These are phyloP conservation scores for Poecilia gillii DNA, from an alignment of 2,797 vertebrate species.

Conservation along the genomic window DNA sequence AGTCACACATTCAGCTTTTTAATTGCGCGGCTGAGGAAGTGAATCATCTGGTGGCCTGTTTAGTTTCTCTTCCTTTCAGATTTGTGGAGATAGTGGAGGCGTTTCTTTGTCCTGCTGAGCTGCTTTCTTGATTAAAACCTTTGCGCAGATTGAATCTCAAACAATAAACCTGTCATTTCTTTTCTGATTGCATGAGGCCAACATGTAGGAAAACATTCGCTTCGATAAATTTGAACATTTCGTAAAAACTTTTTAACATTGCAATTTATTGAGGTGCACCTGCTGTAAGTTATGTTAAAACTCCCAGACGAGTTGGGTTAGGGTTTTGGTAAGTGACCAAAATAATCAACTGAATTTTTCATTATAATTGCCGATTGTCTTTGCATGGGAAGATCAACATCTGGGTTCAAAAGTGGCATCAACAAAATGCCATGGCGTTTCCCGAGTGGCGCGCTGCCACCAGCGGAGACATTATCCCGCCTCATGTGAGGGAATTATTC, in stretches of 20 bases:
- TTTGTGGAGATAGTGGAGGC: not conserved
- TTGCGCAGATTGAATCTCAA: not conserved
- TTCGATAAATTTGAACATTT: not conserved
- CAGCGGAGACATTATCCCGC: slow-evolving; percentile 38
- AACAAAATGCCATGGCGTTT: slow-evolving; percentile 48
- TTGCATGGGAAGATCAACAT: slow-evolving; percentile 20
- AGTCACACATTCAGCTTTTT: not conserved
- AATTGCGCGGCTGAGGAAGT: not conserved
- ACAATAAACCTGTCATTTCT: slow-evolving; percentile 8
- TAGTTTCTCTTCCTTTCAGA: not conserved
- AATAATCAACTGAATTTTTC: not conserved
- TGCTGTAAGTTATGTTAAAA: not conserved
- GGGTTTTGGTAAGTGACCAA: not conserved
- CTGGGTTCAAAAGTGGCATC: slow-evolving; percentile 30
- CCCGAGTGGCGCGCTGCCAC: slow-evolving; percentile 32
- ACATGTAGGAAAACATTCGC: not conserved
- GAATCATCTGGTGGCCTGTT: not conserved
- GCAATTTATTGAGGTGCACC: not conserved
- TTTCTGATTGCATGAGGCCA: not conserved
- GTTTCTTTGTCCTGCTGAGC: not conserved
- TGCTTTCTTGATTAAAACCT: not conserved
- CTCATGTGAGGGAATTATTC: slow-evolving; percentile 78
- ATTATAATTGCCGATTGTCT: slow-evolving; percentile 5
- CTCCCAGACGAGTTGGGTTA: not conserved
- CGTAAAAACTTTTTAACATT: not conserved